Evolutionary conservation across 2,797 vertebrate genomes (phyloP).

Genomic region (Falco columbarius): DNA sequence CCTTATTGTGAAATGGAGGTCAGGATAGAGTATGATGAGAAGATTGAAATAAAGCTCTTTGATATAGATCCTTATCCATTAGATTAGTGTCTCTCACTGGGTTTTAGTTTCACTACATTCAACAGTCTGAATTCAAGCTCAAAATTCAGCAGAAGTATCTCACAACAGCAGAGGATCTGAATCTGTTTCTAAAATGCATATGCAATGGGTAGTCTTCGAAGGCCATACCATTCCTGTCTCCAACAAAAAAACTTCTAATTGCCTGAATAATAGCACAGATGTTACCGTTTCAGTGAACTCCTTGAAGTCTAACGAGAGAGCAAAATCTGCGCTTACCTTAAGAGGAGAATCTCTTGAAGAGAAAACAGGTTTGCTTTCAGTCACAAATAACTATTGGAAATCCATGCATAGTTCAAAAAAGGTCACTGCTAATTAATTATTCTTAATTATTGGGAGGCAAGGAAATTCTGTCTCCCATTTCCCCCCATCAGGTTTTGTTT

Average conservation of each 20-base stretch:
- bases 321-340: background rate
- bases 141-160: background rate
- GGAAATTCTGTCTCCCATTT: background rate
- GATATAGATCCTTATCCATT: background rate
- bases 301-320: background rate
- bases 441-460: background rate
- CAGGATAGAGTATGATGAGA: background rate
- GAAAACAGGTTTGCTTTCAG: too few species aligned
- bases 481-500: background rate
- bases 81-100: background rate
- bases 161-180: background rate
- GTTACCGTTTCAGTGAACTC: background rate
- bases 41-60: background rate
- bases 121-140: background rate
- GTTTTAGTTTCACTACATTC: background rate
- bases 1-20: background rate
- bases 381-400: background rate
- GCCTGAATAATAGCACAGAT: background rate
- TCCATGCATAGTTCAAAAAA: background rate
- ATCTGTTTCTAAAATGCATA: background rate
- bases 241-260: background rate
- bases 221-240: background rate
- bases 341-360: background rate
- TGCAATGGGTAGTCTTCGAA: background rate
- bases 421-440: background rate